Percentiles rank a stretch among this genome's conserved stretches.
These are phyloP conservation scores for Dryadula phaetusa DNA, from an alignment of 2,888 invertebrate genomes.

Conservation along the genomic window DNA sequence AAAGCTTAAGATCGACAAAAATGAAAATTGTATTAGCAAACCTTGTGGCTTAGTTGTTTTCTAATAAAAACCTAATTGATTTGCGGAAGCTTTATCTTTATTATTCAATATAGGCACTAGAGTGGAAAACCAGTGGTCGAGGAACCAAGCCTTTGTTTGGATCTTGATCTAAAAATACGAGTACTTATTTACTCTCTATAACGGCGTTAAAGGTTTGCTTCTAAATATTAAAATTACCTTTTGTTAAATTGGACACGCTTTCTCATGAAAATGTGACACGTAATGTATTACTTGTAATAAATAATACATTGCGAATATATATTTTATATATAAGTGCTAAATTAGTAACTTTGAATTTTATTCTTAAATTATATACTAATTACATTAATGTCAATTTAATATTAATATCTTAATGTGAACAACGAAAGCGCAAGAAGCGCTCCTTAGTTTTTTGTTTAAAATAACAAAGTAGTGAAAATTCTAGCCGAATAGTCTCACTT, in stretches of 20 bases:
- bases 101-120: conserved; percentile 51
- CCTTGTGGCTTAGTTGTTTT: conserved; percentile 65
- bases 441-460: conserved; percentile 20
- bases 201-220: conserved; percentile 13
- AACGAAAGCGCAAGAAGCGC: conserved; percentile 4
- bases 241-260: conserved; percentile 21
- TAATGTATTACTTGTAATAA: background rate
- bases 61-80: conserved; percentile 76
- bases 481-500: conserved; percentile 26
- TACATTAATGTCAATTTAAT: background rate
- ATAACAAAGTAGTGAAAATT: conserved; percentile 28
- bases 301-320: background rate
- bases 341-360: no score
- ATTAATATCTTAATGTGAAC: conserved; percentile 15
- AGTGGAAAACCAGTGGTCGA: conserved; percentile 49
- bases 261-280: background rate
- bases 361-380: background rate
- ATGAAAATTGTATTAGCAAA: conserved; percentile 42
- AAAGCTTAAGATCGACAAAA: conserved; percentile 21
- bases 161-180: conserved; percentile 45
- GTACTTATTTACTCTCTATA: conserved; percentile 29
- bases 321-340: no score
- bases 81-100: conserved; percentile 70
- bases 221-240: conserved; percentile 10
- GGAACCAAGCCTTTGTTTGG: conserved; percentile 46